Evolutionary conservation across 2,888 invertebrate species (phyloP), one percentile per base, ranked within the genome.

Genomic region (Cheilosia variabilis): DNA sequence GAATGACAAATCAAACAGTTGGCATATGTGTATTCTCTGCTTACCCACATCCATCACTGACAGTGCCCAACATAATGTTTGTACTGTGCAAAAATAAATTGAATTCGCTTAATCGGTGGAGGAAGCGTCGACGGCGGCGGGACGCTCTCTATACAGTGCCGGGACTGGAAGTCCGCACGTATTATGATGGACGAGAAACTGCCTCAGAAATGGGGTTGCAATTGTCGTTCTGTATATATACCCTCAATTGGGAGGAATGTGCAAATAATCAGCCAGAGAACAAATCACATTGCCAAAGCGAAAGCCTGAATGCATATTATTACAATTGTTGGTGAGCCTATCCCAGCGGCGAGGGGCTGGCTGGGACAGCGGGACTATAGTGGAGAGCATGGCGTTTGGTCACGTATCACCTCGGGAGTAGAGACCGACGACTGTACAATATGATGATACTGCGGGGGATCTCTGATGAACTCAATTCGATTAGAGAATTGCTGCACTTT

Each of bases 341-440:
- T 31, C 15, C 5, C 41, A 19, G 27, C 27, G 3, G 19, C 27
- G n/a, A 10, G 27, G 45, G 57, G 43, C 6, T 34, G 76, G 68
- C 27, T 47, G 81, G 81, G 71, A 62, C 62, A 37, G 65, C 41
- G 69, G 65, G 60, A 62, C 17, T 52, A 9, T 37, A 0, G 34
- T 62, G 62, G 66, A 66, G 62, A 86, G 86, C 86, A 81, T 86
- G 86, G 86, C 72, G 86, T 86, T 86, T 86, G 81, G 86, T 86
- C 86, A 86, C 86, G 86, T 86, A 86, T 71, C 66, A 77, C 86
- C 65, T 81, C 65, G 71, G 60, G 65, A 66, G 60, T 31, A 58
- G 13, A 41, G 31, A n/a, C 19, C 4, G 31, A 52, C 47, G 27
- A 19, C 17, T 17, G 17, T 47, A 47, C 17, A 17, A 1, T n/a